Evolutionary conservation across 2,113 vertebrate species (phyloP).

Genomic region (Bubo blakistoni): DNA sequence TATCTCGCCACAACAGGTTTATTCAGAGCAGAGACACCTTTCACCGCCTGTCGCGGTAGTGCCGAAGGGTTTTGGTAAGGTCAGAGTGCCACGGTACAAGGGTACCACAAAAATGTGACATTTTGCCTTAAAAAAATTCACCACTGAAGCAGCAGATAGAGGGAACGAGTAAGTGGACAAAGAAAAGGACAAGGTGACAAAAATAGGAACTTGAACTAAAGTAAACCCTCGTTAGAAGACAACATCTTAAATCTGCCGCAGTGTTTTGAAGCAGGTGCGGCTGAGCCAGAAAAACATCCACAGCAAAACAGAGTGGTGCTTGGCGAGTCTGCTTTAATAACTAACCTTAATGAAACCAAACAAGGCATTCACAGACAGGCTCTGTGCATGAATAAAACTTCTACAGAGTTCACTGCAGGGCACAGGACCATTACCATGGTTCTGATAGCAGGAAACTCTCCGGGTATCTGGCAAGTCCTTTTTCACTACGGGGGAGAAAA

Average conservation of each 20-base stretch:
- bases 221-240: not conserved
- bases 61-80: not conserved
- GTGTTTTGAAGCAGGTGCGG: not conserved
- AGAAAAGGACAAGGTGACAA: not conserved
- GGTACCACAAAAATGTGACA: not conserved
- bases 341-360: not conserved
- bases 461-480: not conserved
- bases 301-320: not conserved
- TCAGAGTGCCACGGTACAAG: not conserved
- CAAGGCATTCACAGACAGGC: not conserved
- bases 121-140: not conserved
- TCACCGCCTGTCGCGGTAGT: fast-evolving
- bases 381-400: not conserved
- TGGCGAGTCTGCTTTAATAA: not conserved
- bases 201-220: not conserved
- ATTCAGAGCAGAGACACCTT: not conserved
- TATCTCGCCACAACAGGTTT: not conserved
- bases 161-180: not conserved
- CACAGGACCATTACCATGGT: not conserved
- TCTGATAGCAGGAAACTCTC: not conserved
- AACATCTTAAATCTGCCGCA: not conserved
- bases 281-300: not conserved
- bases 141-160: not conserved
- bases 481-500: not conserved
- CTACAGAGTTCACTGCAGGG: not conserved